Base-by-base conservation (phyloP, 1,140 invertebrate species). In the Ceratosolen fusciceps region DNA sequence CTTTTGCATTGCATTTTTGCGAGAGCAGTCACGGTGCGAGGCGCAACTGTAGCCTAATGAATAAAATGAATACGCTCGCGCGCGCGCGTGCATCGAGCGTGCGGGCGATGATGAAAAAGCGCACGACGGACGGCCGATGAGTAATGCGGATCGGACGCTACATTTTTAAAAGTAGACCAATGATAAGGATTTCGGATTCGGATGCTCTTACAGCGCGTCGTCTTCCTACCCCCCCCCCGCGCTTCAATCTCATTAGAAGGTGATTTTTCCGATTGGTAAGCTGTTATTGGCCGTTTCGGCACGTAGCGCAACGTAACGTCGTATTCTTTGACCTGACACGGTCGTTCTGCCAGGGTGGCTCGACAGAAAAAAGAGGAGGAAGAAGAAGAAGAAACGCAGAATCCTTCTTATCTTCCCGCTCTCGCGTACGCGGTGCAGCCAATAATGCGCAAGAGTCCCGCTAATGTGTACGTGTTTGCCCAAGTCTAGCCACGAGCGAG, bases 101-200 rank as follows among this genome's bases (percentile, higher is more conserved):
- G 34, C n/a, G 14, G 56, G 37, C 26, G 14, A 21, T 19, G 47
- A 68, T 24, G 68, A 67, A 76, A 52, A 54, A 52, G 60, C n/a
- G 47, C 29, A 24, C 52, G 34, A 39, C 43, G 26, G 26, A 65
- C 34, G 24, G 21, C 29, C 43, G 56, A 79, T 73, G 77, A 79
- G 54, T 73, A 79, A 79, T 72, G 70, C 26, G 54, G 54, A 72
- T 77, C 67, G 76, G 39, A 1, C 31, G 31, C n/a, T n/a, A n/a
- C 39, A 9, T 60, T 78, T 78, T 78, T 72, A 56, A 73, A 73
- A 73, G 70, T 79, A 73, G 68, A 67, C 68, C 77, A 31, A 37
- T 79, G 77, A 79, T 79, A 79, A 79, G 56, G 70, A 65, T 52
- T 79, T 43, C 72, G 56, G 70, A 65, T 52, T 79, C 56, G 39